Conservation (phyloP, 2,113 vertebrate genomes). For the Hippolais icterina region DNA sequence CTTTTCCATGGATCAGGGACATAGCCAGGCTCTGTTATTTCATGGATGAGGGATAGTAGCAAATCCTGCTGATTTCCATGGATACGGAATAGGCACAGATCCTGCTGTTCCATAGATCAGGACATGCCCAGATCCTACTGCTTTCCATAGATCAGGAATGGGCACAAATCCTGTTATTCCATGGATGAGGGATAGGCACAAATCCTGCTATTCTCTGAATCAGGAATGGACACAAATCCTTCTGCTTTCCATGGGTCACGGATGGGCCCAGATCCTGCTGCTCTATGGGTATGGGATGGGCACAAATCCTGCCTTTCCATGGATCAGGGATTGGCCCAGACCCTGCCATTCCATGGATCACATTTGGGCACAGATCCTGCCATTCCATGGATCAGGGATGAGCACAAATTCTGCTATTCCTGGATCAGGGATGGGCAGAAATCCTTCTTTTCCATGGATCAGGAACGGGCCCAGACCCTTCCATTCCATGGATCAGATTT, state of each 20-base stretch:
- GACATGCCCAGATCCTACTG: no score
- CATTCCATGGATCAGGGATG: background rate
- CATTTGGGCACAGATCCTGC: background rate
- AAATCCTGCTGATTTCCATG: background rate
- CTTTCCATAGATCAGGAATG: no score
- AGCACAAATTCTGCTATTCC: background rate
- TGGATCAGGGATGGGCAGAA: background rate
- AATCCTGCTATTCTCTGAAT: background rate
- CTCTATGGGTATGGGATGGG: fast-evolving
- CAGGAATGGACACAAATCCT: background rate
- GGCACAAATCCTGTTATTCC: background rate
- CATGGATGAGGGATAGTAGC: no score
- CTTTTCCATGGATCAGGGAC: no score
- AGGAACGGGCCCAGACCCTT: no score
- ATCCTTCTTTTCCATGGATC: no score
- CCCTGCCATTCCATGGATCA: no score
- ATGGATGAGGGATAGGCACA: no score
- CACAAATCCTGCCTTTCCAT: background rate
- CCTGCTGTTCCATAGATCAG: background rate
- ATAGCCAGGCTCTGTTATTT: no score
- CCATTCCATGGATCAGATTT: no score
- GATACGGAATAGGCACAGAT: background rate
- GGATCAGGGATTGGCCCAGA: background rate
- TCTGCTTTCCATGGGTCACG: fast-evolving
- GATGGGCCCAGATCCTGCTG: fast-evolving